Evolutionary conservation across 2,113 vertebrate species (phyloP).

Genomic region (Catharus minimus): DNA sequence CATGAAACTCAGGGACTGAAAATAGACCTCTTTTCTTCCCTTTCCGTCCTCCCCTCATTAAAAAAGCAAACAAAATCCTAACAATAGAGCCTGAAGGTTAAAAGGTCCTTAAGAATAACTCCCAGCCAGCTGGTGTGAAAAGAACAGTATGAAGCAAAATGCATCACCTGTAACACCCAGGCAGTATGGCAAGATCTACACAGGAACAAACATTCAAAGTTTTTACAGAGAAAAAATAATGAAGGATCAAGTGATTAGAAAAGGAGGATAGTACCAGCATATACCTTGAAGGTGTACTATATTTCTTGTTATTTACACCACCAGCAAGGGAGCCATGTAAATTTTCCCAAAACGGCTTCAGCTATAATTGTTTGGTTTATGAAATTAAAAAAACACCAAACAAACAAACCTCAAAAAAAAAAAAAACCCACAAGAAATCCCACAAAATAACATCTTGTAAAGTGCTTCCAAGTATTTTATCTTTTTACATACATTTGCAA

Average conservation of each 20-base stretch:
- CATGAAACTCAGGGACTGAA: slow-evolving; percentile 9
- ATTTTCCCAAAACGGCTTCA: background rate
- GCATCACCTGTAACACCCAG: background rate
- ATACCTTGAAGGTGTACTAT: background rate
- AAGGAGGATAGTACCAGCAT: background rate
- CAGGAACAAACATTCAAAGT: background rate
- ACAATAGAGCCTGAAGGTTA: slow-evolving; percentile 15
- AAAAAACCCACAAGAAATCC: background rate
- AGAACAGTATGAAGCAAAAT: background rate
- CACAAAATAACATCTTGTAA: background rate
- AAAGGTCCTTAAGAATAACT: background rate
- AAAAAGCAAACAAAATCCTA: slow-evolving; percentile 19
- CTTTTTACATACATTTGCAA: background rate
- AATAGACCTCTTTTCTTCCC: background rate
- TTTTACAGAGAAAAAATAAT: background rate
- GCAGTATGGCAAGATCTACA: background rate
- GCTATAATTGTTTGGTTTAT: background rate
- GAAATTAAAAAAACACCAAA: background rate
- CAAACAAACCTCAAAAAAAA: background rate
- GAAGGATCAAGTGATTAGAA: background rate
- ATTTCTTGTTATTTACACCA: background rate
- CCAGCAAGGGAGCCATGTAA: background rate
- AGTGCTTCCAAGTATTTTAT: background rate
- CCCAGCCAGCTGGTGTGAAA: background rate
- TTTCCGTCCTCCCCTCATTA: background rate